Percentiles rank a stretch among this genome's conserved stretches.
phyloP scores from a whole-genome alignment of 2,113 vertebrate genomes.

The Ophthalmotilapia sp. region DNA sequence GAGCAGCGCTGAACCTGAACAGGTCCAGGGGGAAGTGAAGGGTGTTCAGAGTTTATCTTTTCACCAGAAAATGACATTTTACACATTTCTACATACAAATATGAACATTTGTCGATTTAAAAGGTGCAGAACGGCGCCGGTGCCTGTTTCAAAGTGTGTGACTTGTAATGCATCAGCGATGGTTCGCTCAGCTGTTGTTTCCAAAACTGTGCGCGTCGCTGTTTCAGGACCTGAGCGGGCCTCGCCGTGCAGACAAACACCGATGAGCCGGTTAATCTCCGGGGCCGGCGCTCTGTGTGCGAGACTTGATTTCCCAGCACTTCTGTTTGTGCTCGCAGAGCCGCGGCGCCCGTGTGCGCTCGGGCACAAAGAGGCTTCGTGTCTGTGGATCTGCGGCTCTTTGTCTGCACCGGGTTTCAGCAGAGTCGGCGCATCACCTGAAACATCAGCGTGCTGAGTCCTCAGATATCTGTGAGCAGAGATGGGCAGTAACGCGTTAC shows the following conservation, averaged over 20 bases:
- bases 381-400: no score
- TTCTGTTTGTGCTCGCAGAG: constrained; percentile 34
- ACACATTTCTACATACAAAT: neutral
- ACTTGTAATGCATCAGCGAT: neutral
- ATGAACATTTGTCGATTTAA: neutral
- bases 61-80: neutral
- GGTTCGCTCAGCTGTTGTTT: neutral
- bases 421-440: no score
- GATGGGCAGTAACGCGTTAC: no score
- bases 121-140: fast-evolving
- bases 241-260: neutral
- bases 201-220: neutral
- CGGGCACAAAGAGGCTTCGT: no score
- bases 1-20: neutral
- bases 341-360: no score
- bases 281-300: neutral
- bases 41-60: neutral
- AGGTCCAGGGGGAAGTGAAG: neutral
- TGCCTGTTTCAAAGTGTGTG: neutral
- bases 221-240: neutral
- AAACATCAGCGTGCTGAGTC: no score
- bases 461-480: no score
- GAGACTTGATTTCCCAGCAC: constrained; percentile 38
- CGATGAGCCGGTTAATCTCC: constrained; percentile 6
- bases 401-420: no score